Evolutionary conservation across 2,113 vertebrate species (phyloP), one percentile per base, ranked within the genome.

Genomic region (Polypterus senegalus): DNA sequence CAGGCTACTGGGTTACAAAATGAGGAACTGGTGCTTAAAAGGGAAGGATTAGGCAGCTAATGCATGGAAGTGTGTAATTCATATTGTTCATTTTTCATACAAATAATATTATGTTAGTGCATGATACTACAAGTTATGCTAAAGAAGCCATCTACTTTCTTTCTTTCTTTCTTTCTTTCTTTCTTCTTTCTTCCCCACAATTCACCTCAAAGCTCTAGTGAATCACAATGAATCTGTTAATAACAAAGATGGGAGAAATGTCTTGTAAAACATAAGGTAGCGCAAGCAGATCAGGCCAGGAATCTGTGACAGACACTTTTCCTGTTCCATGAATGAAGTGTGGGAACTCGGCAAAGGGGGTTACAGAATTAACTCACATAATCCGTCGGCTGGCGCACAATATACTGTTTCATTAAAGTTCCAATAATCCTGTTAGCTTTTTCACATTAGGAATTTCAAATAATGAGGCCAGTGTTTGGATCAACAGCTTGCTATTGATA

Each of bases 381-480:
- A 61, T 58, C 56, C 8, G 46, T 7, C 61, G 43, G 44, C 6
- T 56, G 55, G 47, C 55, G 58, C 27, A 10, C 10, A 49, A 54
- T 60, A 48, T 67, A 60, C n/a, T 47, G 61, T 60, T 67, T 58
- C 45, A 60, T 55, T 60, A 58, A 48, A 11, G 48, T 60, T 10
- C 58, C 46, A 43, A 45, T 60, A 63, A 60, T 63, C 66, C 61
- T 60, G 53, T 66, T 60, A 60, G 61, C 10, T 47, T 54, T 27
- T 63, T 63, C 57, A 67, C 66, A 48, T 49, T 45, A 48, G 62
- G 61, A 67, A 60, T 63, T 63, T 63, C 46, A 63, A 60, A 60
- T 47, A 63, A 63, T 61, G 55, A 61, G 54, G 47, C 47, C 8
- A 57, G 27, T 9, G 64, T 51, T 61, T 48, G 51, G 59, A 57